phyloP scores from a whole-genome alignment of 2,113 vertebrate genomes.

The Cynoglossus semilaevis region DNA sequence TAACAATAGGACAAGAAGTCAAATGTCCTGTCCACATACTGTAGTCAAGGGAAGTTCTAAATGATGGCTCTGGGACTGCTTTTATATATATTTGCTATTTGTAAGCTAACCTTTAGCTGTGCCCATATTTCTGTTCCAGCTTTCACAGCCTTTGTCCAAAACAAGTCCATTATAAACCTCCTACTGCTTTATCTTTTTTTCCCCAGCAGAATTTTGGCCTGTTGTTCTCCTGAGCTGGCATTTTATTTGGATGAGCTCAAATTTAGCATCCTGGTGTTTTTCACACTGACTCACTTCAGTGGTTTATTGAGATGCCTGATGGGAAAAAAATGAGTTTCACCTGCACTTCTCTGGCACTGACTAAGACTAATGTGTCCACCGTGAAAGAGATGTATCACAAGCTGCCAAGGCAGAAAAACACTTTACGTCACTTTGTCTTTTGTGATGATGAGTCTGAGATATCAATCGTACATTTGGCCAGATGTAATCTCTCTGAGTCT shows the following conservation, averaged over 20 bases:
- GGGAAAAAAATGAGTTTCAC: slow-evolving; percentile 4
- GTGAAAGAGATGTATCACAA: background rate
- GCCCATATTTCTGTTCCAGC: too few species aligned
- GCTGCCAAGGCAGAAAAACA: background rate
- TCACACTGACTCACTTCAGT: background rate
- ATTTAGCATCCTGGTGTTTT: background rate
- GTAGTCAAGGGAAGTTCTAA: too few species aligned
- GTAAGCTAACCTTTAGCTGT: too few species aligned
- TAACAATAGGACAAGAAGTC: too few species aligned
- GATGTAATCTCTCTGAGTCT: background rate
- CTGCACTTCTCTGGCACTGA: background rate
- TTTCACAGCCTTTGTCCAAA: too few species aligned
- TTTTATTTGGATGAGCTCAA: background rate
- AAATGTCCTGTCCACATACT: too few species aligned
- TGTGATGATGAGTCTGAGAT: background rate
- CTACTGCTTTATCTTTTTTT: too few species aligned
- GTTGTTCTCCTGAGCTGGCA: background rate
- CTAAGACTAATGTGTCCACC: background rate
- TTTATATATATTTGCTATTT: too few species aligned
- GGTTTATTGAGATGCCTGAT: background rate
- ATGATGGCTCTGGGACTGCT: too few species aligned
- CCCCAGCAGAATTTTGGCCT: background rate
- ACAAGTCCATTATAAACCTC: too few species aligned
- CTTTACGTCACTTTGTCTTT: background rate
- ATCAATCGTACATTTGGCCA: background rate